Percentiles rank a stretch among this genome's conserved stretches.
Conservation (phyloP, 30 jellyfish, hydroid and myxozoan species). For the Chrysaora quinquecirrha region DNA sequence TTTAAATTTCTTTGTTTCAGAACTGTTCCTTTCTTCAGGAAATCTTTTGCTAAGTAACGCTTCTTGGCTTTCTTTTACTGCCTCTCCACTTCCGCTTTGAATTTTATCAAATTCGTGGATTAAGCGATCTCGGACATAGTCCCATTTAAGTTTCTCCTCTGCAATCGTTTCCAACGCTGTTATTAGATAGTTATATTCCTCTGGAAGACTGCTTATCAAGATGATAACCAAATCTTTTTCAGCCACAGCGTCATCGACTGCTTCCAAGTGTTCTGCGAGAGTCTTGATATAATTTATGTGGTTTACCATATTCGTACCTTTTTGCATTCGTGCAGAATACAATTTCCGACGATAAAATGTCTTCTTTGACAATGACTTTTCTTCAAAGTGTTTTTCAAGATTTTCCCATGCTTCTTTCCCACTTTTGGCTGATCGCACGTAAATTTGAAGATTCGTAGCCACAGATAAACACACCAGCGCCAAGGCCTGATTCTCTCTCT, state of each 20-base stretch:
- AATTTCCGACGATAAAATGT: slow-evolving; percentile 32
- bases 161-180: slow-evolving; percentile 59
- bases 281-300: slow-evolving; percentile 51
- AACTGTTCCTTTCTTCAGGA: neutral
- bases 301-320: slow-evolving; percentile 31
- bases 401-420: slow-evolving; percentile 61
- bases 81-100: slow-evolving; percentile 7
- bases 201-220: slow-evolving; percentile 55
- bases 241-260: slow-evolving; percentile 43
- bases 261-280: slow-evolving; percentile 44
- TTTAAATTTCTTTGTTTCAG: slow-evolving; percentile 1
- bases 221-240: slow-evolving; percentile 46
- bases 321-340: slow-evolving; percentile 44
- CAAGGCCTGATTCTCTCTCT: slow-evolving; percentile 39
- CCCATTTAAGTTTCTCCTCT: slow-evolving; percentile 54
- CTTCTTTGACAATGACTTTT: slow-evolving; percentile 27
- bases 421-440: slow-evolving; percentile 38
- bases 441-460: too few species aligned
- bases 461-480: slow-evolving; percentile 51
- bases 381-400: slow-evolving; percentile 45
- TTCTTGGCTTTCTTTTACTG: neutral
- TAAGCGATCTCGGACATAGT: slow-evolving; percentile 27
- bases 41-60: neutral
- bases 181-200: slow-evolving; percentile 51
- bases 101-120: slow-evolving; percentile 38